Percentiles rank a stretch among this genome's conserved stretches.
Conservation (phyloP, 37 sponge, comb jelly and placozoan species). For the Aplysina aerophoba region DNA sequence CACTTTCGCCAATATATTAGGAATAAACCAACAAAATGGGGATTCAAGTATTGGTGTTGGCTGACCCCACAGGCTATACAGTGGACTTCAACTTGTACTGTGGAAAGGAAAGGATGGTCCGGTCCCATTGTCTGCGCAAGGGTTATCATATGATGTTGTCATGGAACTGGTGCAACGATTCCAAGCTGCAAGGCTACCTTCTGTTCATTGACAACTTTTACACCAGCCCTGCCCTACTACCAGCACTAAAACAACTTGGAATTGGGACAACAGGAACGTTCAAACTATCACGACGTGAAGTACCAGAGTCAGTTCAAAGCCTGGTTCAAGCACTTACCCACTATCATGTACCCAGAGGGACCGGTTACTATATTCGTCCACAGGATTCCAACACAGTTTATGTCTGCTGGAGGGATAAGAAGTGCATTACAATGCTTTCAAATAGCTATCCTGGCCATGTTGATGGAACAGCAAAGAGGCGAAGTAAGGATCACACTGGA, state of each 20-base stretch:
- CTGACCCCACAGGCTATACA: constrained; percentile 41
- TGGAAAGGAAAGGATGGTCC: constrained; percentile 39
- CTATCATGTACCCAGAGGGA: neutral
- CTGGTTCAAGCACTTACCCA: neutral
- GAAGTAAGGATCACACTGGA: neutral
- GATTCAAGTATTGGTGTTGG: constrained; percentile 51
- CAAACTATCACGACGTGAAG: neutral
- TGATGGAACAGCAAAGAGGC: constrained; percentile 6
- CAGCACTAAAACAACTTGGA: neutral
- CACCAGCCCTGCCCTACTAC: constrained; percentile 2
- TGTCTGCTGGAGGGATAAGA: constrained; percentile 37
- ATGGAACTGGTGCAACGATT: neutral
- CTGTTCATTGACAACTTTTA: constrained; percentile 37
- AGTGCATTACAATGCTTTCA: constrained; percentile 42
- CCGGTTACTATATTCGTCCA: constrained; percentile 42
- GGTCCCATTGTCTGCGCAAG: constrained; percentile 2
- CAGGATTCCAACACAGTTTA: constrained; percentile 24
- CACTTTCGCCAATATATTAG: constrained; percentile 36
- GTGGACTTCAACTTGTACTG: constrained; percentile 42
- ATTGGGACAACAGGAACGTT: constrained; percentile 31
- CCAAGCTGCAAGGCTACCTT: constrained; percentile 22
- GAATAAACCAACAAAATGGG: constrained; percentile 63
- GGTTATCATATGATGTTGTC: constrained; percentile 31
- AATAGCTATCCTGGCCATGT: constrained; percentile 49
- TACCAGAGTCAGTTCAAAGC: constrained; percentile 2